These are phyloP conservation scores for Echinometra lucunter DNA, from an alignment of 53 echinoderm and acorn worm genomes.

Conservation along the genomic window DNA sequence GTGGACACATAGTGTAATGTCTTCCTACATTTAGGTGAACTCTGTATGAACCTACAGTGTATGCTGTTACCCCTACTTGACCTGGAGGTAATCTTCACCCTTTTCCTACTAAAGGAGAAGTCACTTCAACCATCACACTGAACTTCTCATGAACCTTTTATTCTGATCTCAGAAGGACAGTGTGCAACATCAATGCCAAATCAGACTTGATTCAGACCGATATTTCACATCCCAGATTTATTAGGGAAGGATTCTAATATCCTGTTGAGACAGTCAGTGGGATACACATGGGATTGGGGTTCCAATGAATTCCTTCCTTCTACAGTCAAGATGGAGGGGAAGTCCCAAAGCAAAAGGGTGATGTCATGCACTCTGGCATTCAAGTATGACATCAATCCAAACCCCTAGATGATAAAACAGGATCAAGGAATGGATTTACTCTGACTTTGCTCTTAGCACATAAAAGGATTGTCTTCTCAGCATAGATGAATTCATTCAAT, in stretches of 20 bases:
- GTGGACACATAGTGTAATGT: background rate
- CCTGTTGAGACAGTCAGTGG: slow-evolving; percentile 5
- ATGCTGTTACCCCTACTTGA: background rate
- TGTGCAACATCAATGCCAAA: background rate
- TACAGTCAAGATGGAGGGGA: background rate
- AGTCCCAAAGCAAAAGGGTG: background rate
- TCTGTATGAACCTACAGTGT: slow-evolving; percentile 19
- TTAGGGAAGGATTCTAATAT: slow-evolving; percentile 26
- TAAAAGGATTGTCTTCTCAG: slow-evolving; percentile 21
- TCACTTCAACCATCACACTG: background rate
- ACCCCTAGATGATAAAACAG: background rate
- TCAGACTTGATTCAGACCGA: background rate
- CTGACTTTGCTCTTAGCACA: background rate
- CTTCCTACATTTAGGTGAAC: background rate
- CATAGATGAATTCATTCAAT: background rate
- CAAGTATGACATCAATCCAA: slow-evolving; percentile 38
- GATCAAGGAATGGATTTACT: background rate
- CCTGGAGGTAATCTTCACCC: background rate
- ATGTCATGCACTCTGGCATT: slow-evolving; percentile 31
- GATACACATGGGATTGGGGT: background rate
- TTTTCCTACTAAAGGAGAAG: background rate
- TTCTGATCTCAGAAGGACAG: background rate
- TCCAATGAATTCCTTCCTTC: slow-evolving; percentile 45
- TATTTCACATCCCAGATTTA: background rate
- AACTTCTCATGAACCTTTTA: background rate